Evolutionary conservation across 2,888 invertebrate genomes (phyloP), one percentile per base, ranked within the genome.

Genomic region (Parthenolecanium corni): DNA sequence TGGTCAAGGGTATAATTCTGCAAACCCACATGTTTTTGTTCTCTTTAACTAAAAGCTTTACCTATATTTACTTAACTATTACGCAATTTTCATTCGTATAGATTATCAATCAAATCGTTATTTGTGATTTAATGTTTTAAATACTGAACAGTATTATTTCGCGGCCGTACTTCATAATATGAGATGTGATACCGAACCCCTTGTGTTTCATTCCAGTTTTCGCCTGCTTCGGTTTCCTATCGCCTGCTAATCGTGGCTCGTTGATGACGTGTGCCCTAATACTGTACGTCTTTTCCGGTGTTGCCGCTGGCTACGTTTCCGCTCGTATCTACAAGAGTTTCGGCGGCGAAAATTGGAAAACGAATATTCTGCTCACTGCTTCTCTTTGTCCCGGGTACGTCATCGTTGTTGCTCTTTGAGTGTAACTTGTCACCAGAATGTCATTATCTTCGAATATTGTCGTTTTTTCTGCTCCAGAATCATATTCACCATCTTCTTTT

Each of bases 181-280:
- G n/a, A n/a, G n/a, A n/a, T n/a, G n/a, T n/a, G n/a, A n/a, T n/a
- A n/a, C n/a, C n/a, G n/a, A n/a, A n/a, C n/a, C 12, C 24, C 1
- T 18, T 20, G 62, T 40, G 58, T n/a, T 44, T 46, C 61, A 52
- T 77, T 80, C 62, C 76, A 93, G 92, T 93, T 74, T 89, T 96
- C 73, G 96, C 97, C 31, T 95, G 96, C 93, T 78, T 97, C 72
- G 97, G 97, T 66, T 96, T 97, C 95, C 77, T 97, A 65, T 96
- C 95, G 6, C 97, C 97, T 1, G 92, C 96, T 1, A 92, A 92
- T 16, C 80, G 96, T 69, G 97, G 97, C 24, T 92, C 95, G 4
- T 77, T 97, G 38, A 93, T 95, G 83, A 93, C 95, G 0, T 91
- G 91, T 12, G 93, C 89, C 2, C 93, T 97, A 72, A 92, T 96